Evolutionary conservation across 1,140 invertebrate species (phyloP), one percentile per base, ranked within the genome.

Genomic region (Oscheius sp.): DNA sequence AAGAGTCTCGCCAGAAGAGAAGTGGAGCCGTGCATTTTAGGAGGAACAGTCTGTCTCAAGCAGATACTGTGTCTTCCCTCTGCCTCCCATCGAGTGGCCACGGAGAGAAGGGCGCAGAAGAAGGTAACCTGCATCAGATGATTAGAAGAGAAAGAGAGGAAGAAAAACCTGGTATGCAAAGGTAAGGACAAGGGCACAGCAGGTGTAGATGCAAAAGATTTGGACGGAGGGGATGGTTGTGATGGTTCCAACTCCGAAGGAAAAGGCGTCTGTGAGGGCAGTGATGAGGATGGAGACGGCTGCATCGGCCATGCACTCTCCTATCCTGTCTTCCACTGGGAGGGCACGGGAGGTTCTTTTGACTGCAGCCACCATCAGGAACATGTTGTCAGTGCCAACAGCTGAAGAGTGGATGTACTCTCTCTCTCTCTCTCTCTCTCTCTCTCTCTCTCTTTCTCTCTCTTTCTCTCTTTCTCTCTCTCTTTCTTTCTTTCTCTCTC

Each of bases 151-250:
- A 18, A 18, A 45, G 42, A 45, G 23, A 45, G 23, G 18, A 45
- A 15, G 42, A 0, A 10, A 13, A 23, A 63, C 86, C 85, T 97
- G 94, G 89, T 93, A 97, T 1, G 96, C 80, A 85, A 96, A 97
- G 1, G 94, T 95, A 78, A 96, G 92, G 45, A 91, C 88, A 1
- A 97, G 92, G 0, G 94, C 93, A 36, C 93, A 89, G 80, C 93
- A 93, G 72, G 93, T 94, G 85, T 97, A 97, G 79, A 94, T 91
- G 86, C 94, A 97, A 86, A 98, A 98, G 78, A 97, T 96, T 82
- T 92, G 90, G 1, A 98, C 93, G 4, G 82, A 84, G 3, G 82
- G 82, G 20, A 83, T 83, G 3, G 78, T 76, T 31, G 81, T 83
- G 59, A 83, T 83, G 7, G 85, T 83, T 7, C 87, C 87, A 59